Base-by-base conservation (phyloP, 1,140 invertebrate species). In the Eulimnadia texana region DNA sequence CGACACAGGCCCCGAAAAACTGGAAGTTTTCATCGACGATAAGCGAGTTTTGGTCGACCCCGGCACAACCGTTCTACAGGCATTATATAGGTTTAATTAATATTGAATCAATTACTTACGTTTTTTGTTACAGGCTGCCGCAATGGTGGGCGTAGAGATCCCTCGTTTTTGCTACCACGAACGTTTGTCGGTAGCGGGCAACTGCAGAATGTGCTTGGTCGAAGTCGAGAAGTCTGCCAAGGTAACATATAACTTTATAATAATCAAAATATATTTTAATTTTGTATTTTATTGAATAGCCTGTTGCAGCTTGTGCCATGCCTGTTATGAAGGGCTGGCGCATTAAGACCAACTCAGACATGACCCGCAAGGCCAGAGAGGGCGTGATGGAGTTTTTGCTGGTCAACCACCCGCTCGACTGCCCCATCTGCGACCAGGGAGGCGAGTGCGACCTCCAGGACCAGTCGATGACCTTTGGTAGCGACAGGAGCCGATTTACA, bases 151-250 rank as follows among this genome's bases (percentile, higher is more conserved):
- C 29, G 85, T 99, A 16, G 95, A 99, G 78, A 99, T 99, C 68
- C 97, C 97, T 11, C 76, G 96, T 64, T 99, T 99, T 75, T 99
- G 97, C 75, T 99, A 99, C 73, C 97, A 99, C 79, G 97, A 99
- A 73, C 80, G 97, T 56, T 79, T 99, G 29, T 93, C 94, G 47
- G 87, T 99, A 58, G 97, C 97, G 68, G 97, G 97, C 22, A 99
- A 99, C 74, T 95, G 92, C 70, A 82, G 97, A 64, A 99, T 99
- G 97, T 99, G 97, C 79, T 76, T 99, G 3, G 97, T 99, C 1
- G 97, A 99, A 79, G 93, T 99, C 42, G 97, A 99, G 76, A 98
- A 96, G 72, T 84, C 85, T 51, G 74, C 85, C 2, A 90, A 91
- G 77, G 84, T 86, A 73, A 66, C 56, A 55, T 51, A 55, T 16